A percentile compares a stretch with the other conserved stretches of the same genome.
phyloP scores from a whole-genome alignment of 1,140 invertebrate species.

The Eupeodes corollae region DNA sequence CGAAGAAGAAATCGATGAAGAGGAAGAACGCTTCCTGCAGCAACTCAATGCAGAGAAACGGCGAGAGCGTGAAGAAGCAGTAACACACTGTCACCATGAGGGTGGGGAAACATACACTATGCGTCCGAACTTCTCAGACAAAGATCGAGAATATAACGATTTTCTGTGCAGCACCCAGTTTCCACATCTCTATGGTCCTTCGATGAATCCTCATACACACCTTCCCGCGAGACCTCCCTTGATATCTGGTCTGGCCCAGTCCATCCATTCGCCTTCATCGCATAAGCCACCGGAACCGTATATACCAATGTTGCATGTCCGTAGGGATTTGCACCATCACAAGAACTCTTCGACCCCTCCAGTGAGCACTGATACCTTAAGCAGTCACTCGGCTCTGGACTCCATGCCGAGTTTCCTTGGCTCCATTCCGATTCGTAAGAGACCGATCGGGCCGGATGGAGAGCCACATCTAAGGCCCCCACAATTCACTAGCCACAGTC shows the following conservation, averaged over 20 bases:
- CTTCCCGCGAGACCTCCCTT: constrained; percentile 32
- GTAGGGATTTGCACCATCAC: constrained; percentile 52
- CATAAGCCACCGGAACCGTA: constrained; percentile 30
- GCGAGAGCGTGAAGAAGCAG: constrained; percentile 35
- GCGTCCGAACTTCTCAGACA: constrained; percentile 37
- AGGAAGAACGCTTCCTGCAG: constrained; percentile 17
- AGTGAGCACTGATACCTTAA: not conserved
- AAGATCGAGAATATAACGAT: not conserved
- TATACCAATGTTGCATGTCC: constrained; percentile 54
- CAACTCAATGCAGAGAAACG: constrained; percentile 9
- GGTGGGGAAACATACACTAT: constrained; percentile 53
- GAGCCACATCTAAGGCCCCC: constrained; percentile 25
- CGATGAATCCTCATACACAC: constrained; percentile 1
- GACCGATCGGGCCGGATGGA: constrained; percentile 40
- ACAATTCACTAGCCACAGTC: not conserved
- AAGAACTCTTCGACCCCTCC: not conserved
- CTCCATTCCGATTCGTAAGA: constrained; percentile 44
- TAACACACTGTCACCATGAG: constrained; percentile 54
- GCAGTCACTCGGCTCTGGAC: constrained; percentile 35
- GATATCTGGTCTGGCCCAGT: constrained; percentile 32
- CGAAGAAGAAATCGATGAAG: constrained; percentile 25
- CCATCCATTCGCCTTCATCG: constrained; percentile 22
- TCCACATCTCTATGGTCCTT: not conserved
- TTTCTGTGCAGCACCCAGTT: not conserved
- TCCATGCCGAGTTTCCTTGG: constrained; percentile 45